Base-by-base conservation (phyloP, 2,113 vertebrate species). In the Brachyhypopomus gauderio region DNA sequence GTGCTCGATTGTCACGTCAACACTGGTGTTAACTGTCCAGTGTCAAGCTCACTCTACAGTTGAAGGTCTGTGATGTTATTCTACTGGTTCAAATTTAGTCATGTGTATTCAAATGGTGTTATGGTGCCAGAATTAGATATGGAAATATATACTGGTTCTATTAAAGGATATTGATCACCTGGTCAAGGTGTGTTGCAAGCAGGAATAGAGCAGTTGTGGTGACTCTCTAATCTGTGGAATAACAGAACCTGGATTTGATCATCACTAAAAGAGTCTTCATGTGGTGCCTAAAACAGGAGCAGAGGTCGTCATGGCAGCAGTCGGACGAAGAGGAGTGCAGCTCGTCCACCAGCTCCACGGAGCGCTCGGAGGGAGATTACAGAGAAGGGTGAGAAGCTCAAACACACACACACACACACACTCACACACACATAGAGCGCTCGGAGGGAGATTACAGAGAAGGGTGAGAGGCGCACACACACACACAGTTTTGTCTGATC, bases 331-430 rank as follows among this genome's bases (percentile, higher is more conserved):
- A 97, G 27, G 96, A 98, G 56, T 90, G 93, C 79, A 95, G 92
- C 87, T 97, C 97, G 72, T 99, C 98, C 73, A 94, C 96, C 83
- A 97, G 96, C 88, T 98, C 97, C 75, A 96, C 95, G 14, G 97
- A 98, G 52, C 96, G 93, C 55, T 97, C 94, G 60, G 96, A 97
- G 84, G 95, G 94, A 23, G 96, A 96, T 84, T 92, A 88, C 83
- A 95, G 88, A 83, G 96, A 96, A 78, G 91, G 90, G 97, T 97
- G 69, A 92, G 89, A 11, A 6, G 41, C 9, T 45, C 41, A 11
- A 1, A 45, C 41, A 45, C 41, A 45, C 41, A 11, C 9, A 45
- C 41, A 45, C 41, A 45, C 41, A 45, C 41, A 45, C 38, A 5
- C 88, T 98, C 97, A n/a, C n/a, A n/a, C n/a, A n/a, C n/a, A n/a